Percentiles rank a stretch among this genome's conserved stretches.
These are phyloP conservation scores for Ecliptopera silaceata DNA, from an alignment of 2,888 invertebrate species.

Conservation along the genomic window DNA sequence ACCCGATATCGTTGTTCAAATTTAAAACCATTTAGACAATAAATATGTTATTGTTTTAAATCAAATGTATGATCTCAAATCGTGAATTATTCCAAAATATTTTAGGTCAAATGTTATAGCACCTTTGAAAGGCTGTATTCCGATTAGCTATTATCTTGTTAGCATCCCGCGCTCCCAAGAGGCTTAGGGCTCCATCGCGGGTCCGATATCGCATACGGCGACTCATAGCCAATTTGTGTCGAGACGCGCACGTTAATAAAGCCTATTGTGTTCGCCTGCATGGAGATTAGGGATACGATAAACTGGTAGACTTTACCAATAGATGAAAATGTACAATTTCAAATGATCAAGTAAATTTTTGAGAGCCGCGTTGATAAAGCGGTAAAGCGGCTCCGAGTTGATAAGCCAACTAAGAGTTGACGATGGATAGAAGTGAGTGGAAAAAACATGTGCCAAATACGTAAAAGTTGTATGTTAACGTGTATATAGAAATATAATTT, in stretches of 20 bases:
- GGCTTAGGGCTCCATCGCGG: constrained; percentile 18
- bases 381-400: too few species aligned
- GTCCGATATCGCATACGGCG: constrained; percentile 34
- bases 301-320: constrained; percentile 22
- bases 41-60: too few species aligned
- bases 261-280: constrained; percentile 68
- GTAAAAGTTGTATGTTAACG: too few species aligned
- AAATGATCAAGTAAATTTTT: too few species aligned
- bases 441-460: too few species aligned
- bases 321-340: not conserved
- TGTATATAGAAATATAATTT: too few species aligned
- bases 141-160: constrained; percentile 14
- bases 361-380: too few species aligned
- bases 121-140: constrained; percentile 2
- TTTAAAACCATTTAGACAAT: too few species aligned
- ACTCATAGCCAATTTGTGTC: constrained; percentile 74
- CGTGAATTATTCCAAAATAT: not conserved
- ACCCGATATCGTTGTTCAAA: too few species aligned
- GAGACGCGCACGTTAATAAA: constrained; percentile 71
- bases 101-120: not conserved
- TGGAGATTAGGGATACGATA: constrained; percentile 56
- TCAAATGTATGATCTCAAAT: too few species aligned
- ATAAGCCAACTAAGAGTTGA: too few species aligned
- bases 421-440: too few species aligned
- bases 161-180: constrained; percentile 12